Evolutionary conservation across 2,797 vertebrate genomes (phyloP).

Genomic region (Eulemur albifrons): DNA sequence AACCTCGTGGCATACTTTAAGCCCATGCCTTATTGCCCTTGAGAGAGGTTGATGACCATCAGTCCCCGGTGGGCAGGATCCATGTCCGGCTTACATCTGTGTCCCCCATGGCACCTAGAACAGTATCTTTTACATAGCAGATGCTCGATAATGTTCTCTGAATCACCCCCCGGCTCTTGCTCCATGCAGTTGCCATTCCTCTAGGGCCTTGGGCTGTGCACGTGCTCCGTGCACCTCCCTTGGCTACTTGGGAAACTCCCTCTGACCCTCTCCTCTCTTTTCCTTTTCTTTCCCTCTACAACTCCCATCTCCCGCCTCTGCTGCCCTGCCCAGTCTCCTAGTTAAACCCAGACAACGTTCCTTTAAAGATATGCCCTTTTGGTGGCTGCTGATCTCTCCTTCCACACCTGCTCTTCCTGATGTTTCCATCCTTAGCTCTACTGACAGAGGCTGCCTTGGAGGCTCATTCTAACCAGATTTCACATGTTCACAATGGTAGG

Average conservation of each 20-base stretch:
- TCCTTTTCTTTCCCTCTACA: background rate
- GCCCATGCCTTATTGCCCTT: background rate
- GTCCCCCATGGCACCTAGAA: no score
- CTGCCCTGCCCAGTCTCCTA: background rate
- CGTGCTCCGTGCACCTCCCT: background rate
- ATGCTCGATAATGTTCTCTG: no score
- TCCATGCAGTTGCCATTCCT: background rate
- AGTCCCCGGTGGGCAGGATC: background rate
- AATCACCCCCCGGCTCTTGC: background rate
- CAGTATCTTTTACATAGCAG: background rate
- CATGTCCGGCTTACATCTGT: background rate
- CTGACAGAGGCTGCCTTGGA: background rate
- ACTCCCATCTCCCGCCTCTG: background rate
- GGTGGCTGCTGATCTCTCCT: background rate
- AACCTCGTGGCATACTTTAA: background rate
- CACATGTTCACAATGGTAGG: constrained; percentile 44
- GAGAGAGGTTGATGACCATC: background rate
- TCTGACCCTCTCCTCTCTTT: background rate
- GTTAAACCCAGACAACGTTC: background rate
- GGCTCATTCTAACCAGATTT: constrained; percentile 15
- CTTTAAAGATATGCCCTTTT: background rate
- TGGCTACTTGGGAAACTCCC: background rate
- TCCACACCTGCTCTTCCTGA: background rate
- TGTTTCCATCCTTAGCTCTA: constrained; percentile 7
- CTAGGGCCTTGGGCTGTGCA: background rate